Evolutionary conservation across 2,888 invertebrate genomes (phyloP).

Genomic region (Lasioglossum vierecki): DNA sequence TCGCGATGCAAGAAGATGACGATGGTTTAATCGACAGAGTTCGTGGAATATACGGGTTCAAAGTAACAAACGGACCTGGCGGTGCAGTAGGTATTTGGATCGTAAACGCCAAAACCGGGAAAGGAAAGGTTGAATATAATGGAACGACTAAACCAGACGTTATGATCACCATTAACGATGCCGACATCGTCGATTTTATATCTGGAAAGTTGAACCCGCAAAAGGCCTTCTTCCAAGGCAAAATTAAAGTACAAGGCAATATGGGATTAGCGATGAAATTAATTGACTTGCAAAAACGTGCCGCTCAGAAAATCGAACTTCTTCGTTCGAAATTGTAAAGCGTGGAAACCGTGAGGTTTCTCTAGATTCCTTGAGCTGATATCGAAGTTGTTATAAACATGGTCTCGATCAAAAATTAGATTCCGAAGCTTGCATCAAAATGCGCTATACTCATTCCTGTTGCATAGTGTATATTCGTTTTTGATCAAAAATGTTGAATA

Average conservation of each 20-base stretch:
- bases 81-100: slow-evolving; percentile 95
- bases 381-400: not conserved
- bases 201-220: slow-evolving; percentile 97
- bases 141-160: slow-evolving; percentile 94
- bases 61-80: slow-evolving; percentile 91
- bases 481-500: not conserved
- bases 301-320: slow-evolving; percentile 89
- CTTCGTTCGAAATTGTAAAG: slow-evolving; percentile 89
- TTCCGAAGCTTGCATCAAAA: not conserved
- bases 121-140: slow-evolving; percentile 93
- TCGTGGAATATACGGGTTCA: slow-evolving; percentile 95
- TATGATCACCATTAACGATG: slow-evolving; percentile 94
- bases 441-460: slow-evolving; percentile 10
- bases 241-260: slow-evolving; percentile 97
- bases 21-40: slow-evolving; percentile 93
- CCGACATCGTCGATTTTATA: slow-evolving; percentile 94
- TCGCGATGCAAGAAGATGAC: slow-evolving; percentile 91
- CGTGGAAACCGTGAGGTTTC: not conserved
- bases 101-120: slow-evolving; percentile 95
- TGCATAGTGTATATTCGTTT: not conserved
- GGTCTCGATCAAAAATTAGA: not conserved
- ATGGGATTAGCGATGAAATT: slow-evolving; percentile 98
- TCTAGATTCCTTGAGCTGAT: not conserved
- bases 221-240: slow-evolving; percentile 98
- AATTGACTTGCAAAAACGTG: slow-evolving; percentile 91